Evolutionary conservation across 2,888 invertebrate species (phyloP), one percentile per base, ranked within the genome.

Genomic region (Trileptium ribeirensis): DNA sequence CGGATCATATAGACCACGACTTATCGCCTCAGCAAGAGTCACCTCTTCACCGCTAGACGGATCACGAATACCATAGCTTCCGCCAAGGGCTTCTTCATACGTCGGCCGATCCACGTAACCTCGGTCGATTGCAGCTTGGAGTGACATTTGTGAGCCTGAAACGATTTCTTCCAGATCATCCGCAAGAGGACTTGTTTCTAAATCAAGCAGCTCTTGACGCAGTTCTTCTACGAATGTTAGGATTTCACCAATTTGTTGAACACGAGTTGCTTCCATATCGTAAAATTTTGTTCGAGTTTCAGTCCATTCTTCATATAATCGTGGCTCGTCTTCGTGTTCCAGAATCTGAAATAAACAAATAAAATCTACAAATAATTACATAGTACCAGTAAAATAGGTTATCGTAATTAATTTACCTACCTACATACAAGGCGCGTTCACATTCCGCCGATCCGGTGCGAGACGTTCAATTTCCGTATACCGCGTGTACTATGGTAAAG

Each of bases 161-260:
- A 93, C 85, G 36, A 90, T 89, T 85, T 91, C 90, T 74, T 90
- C 87, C 89, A 95, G 95, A 74, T 93, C 93, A 8, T 8, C 24
- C 8, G 8, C 51, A 51, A 24, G 51, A 19, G 84, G 85, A 24
- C 86, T 96, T 78, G 93, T 93, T 89, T 94, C 91, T 82, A 95
- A 94, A 89, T 97, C 96, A 81, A 98, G 91, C 84, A 97, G 93
- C 84, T 95, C 93, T 90, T 94, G 92, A 85, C 93, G 93, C 84
- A 98, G 95, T 8, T 97, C 97, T 90, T 97, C 95, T 84, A 94
- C 93, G 78, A 98, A 93, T 24, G 96, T 95, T 86, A 98, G 91
- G 84, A 93, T 92, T 88, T 95, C 93, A 84, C 94, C 95, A 0
- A 94, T 95, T 86, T 92, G 92, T 33, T 88, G 88, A 84, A 88